Evolutionary conservation across 1,140 invertebrate species (phyloP).

Genomic region (Oreohelix idahoensis): DNA sequence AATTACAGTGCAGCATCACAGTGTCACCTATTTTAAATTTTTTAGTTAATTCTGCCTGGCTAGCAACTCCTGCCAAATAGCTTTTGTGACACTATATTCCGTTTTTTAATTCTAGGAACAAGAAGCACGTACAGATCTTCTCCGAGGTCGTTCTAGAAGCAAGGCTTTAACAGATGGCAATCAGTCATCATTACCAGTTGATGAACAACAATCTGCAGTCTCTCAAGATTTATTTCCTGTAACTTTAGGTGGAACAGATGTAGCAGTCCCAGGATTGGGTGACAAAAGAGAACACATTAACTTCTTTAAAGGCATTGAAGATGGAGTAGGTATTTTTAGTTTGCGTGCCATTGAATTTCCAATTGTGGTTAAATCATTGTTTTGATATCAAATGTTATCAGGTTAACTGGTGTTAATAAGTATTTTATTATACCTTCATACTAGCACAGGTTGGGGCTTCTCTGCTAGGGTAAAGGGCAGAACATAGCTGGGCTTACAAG

Average conservation of each 20-base stretch:
- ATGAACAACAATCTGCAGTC: not conserved
- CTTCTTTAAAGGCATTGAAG: constrained; percentile 90
- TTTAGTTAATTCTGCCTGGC: too few species aligned
- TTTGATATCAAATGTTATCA: not conserved
- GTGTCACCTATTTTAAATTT: too few species aligned
- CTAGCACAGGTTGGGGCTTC: too few species aligned
- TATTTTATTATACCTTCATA: too few species aligned
- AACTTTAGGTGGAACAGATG: not conserved
- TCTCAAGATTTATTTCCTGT: not conserved
- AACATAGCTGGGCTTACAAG: too few species aligned
- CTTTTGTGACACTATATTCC: too few species aligned
- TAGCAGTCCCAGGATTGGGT: not conserved
- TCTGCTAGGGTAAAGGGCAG: too few species aligned
- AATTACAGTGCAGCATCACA: too few species aligned
- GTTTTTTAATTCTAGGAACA: constrained; percentile 68
- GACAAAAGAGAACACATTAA: constrained; percentile 81
- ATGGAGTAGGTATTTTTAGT: constrained; percentile 73
- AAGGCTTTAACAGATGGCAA: constrained; percentile 60
- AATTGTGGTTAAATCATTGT: not conserved
- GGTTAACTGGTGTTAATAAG: not conserved
- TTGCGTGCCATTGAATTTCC: not conserved
- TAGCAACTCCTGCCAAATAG: too few species aligned
- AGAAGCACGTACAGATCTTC: constrained; percentile 86
- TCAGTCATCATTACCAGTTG: not conserved
- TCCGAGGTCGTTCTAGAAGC: constrained; percentile 79